Percentiles rank a stretch among this genome's conserved stretches.
These are phyloP conservation scores for Helobdella robusta DNA, from an alignment of 2,888 invertebrate genomes.

Conservation along the genomic window DNA sequence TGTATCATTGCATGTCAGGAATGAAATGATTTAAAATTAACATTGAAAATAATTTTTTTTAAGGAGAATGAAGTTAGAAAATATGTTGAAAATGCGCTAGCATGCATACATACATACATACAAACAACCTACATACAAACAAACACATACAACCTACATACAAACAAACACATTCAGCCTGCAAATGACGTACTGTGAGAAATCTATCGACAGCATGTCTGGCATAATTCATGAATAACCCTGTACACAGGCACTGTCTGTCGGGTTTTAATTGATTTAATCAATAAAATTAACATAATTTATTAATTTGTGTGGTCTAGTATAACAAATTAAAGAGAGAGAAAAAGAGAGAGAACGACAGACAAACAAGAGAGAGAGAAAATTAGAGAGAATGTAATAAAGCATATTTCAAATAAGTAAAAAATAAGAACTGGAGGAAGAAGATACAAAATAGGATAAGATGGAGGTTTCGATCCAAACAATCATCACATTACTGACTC, in stretches of 20 bases:
- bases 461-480: too few species aligned
- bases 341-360: too few species aligned
- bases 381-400: background rate
- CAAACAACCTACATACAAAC: background rate
- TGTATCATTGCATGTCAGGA: too few species aligned
- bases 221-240: constrained; percentile 17
- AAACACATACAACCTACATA: background rate
- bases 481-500: background rate
- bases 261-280: too few species aligned
- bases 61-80: background rate
- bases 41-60: background rate
- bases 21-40: background rate
- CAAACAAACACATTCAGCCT: background rate
- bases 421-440: background rate
- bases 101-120: background rate
- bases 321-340: too few species aligned
- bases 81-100: background rate
- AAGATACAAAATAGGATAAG: background rate
- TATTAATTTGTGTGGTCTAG: too few species aligned
- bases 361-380: too few species aligned
- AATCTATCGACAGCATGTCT: background rate
- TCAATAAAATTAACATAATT: too few species aligned
- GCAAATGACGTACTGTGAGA: background rate
- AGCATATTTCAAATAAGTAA: background rate
- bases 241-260: constrained; percentile 8